Base-by-base conservation (phyloP, 2,888 invertebrate species). In the Sesamia inferens region DNA sequence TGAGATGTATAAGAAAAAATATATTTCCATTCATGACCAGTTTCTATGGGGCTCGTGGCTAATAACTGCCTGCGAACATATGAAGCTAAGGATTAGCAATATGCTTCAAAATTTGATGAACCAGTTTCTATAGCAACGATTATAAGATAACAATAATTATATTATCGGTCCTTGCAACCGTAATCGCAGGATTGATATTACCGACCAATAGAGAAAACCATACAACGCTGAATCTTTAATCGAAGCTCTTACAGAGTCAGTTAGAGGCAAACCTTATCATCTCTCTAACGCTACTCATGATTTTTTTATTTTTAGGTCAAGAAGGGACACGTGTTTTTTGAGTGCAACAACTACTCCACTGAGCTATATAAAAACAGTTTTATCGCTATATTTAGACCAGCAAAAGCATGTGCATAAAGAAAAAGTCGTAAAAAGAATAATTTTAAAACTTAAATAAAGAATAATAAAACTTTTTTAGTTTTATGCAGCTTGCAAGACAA, bases 291-390 rank as follows among this genome's bases (percentile, higher is more conserved):
- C 71, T 58, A 68, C 51, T 81, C 80, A 11, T 85, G 71, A 73
- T 77, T 86, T 78, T 85, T 78, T 82, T 80, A 86, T 85, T 85
- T 85, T 64, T 85, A 62, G 76, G 87, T 85, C 82, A 85, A 76
- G 71, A 67, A 42, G 76, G 31, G 62, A 86, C 87, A 85, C 80
- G 87, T 85, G 85, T 86, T 86, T 85, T 78, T 72, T 75, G 76
- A 85, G 85, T 81, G 76, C 78, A 76, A 55, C 48, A 44, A 68
- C 72, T 71, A 76, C 65, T 76, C 59, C 72, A 79, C 78, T 71
- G 65, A 16, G 31, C 81, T 68, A 59, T 54, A 71, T 81, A 69
- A 75, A 75, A 80, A 74, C 22, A 51, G 55, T 62, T 80, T 81
- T 81, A 74, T 71, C 22, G 39, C 69, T 62, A 65, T 58, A 54